Evolutionary conservation across 30 jellyfish, hydroid and myxozoan species (phyloP).

Genomic region (Sanderia malayensis): DNA sequence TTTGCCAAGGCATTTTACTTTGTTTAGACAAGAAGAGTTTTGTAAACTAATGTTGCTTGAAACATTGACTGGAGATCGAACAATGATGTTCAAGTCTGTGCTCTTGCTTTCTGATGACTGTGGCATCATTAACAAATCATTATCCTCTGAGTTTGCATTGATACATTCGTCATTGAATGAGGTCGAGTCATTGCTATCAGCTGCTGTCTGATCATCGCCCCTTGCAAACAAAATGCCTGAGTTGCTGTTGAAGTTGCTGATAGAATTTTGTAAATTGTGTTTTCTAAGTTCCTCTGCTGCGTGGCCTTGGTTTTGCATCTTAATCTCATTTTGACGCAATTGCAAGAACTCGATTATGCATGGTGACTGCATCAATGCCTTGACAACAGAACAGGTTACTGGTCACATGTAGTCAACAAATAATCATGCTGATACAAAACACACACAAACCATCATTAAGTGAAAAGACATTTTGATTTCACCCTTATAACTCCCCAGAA

Average conservation of each 20-base stretch:
- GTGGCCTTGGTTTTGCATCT: neutral
- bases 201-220: neutral
- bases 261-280: neutral
- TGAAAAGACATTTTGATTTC: no score
- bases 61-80: neutral
- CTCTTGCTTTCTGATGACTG: no score
- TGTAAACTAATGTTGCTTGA: neutral
- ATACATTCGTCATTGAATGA: no score
- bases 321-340: neutral
- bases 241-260: neutral
- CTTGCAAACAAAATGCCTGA: neutral
- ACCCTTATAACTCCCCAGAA: no score
- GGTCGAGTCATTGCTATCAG: neutral
- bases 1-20: neutral
- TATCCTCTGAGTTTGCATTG: no score
- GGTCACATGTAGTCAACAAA: no score
- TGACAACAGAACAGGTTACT: neutral
- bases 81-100: no score
- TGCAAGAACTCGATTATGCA: neutral
- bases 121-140: no score
- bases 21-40: neutral
- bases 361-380: constrained; percentile 9
- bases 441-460: no score
- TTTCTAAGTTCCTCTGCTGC: neutral
- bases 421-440: no score